Evolutionary conservation across 37 sponge, comb jelly and placozoan genomes (phyloP).

Genomic region (Dysidea cf. avara): DNA sequence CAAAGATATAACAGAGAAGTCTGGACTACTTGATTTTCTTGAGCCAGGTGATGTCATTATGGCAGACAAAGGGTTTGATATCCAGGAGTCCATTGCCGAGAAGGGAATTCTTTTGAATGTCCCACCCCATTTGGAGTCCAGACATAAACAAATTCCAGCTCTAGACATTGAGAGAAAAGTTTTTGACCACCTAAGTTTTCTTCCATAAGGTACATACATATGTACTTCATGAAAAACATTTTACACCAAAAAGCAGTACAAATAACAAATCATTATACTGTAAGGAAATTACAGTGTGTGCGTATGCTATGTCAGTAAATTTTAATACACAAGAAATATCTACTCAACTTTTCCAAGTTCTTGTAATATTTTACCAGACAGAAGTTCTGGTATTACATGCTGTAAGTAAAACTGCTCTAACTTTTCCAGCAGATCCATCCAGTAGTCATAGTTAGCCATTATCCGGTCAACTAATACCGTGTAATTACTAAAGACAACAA

Average conservation of each 20-base stretch:
- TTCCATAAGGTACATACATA: too few relatives aligned
- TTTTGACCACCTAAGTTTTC: too few relatives aligned
- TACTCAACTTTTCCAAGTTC: too few relatives aligned
- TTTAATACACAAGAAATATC: too few relatives aligned
- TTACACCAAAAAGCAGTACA: too few relatives aligned
- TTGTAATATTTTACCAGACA: conserved; percentile 5
- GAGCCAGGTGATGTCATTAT: conserved; percentile 2
- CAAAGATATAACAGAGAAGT: conserved; percentile 1
- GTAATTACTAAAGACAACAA: conserved; percentile 1
- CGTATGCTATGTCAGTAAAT: too few relatives aligned
- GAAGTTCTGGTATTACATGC: neutral
- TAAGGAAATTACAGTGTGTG: too few relatives aligned
- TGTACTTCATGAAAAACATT: too few relatives aligned
- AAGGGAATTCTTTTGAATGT: conserved; percentile 14
- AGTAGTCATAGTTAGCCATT: conserved; percentile 8
- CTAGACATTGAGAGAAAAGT: conserved; percentile 3
- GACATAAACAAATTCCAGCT: too few relatives aligned
- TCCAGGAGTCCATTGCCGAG: conserved; percentile 15
- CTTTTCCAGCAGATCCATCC: neutral
- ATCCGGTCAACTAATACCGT: conserved; percentile 1
- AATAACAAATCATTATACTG: too few relatives aligned
- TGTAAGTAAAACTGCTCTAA: neutral
- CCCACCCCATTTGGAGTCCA: too few relatives aligned
- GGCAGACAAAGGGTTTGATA: conserved; percentile 32
- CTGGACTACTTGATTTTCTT: conserved; percentile 12